Conservation (phyloP, 2,888 invertebrate genomes). For the Pteria penguin region DNA sequence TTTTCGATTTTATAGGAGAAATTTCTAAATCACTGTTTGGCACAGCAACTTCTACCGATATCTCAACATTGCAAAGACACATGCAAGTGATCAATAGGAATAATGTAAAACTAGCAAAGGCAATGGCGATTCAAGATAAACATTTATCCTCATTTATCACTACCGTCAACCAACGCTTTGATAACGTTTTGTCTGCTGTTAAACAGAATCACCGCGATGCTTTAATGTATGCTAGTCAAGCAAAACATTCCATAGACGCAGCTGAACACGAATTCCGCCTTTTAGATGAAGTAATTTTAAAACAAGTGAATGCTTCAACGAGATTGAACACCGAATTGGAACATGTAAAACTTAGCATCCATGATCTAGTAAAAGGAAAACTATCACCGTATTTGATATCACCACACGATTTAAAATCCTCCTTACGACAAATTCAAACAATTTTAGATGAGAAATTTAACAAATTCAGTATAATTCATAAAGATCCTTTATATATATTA, state of each 20-base stretch:
- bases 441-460: no score
- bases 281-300: no score
- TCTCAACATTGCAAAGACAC: conserved; percentile 33
- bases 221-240: neutral
- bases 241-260: neutral
- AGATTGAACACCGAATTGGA: conserved; percentile 13
- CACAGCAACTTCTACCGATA: conserved; percentile 46
- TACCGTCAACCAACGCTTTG: conserved; percentile 12
- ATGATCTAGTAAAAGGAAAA: no score
- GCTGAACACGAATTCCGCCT: conserved; percentile 2
- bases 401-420: neutral
- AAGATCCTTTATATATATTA: no score
- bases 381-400: conserved; percentile 25
- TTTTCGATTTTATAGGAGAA: conserved; percentile 43
- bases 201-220: conserved; percentile 10
- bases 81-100: conserved; percentile 21
- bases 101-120: conserved; percentile 13
- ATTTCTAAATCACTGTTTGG: conserved; percentile 47
- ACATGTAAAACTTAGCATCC: conserved; percentile 10
- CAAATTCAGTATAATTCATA: no score
- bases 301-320: conserved; percentile 23
- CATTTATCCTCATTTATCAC: conserved; percentile 19
- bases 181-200: conserved; percentile 15
- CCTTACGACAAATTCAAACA: no score
- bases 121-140: conserved; percentile 21